Evolutionary conservation across 2,797 vertebrate species (phyloP), one percentile per base, ranked within the genome.

Genomic region (Centropyge bicolor): DNA sequence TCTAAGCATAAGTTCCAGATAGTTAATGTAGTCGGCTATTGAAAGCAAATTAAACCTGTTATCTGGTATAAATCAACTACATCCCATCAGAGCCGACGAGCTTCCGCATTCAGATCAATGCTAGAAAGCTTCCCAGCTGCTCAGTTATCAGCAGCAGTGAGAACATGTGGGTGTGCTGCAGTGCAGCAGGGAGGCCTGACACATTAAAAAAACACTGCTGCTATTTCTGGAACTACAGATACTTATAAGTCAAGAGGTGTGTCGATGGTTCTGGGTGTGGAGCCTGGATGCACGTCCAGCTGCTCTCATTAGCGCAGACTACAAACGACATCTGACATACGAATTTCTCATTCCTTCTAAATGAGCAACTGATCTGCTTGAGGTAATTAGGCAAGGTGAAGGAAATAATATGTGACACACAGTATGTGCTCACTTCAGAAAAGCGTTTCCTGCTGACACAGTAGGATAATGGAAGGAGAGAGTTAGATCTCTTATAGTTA

Each of bases 101-200:
- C 71, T 49, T 49, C 86, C 41, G 67, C 81, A 75, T 83, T 77
- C 49, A 80, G 84, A 88, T 86, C 77, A 81, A 81, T 86, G 78
- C 6, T 59, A 64, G 36, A 43, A 62, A 65, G 72, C 75, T 40
- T 83, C 54, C 77, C 17, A 48, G 83, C 67, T 76, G 73, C 89
- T 87, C 22, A 0, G 67, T 40, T 78, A 70, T 61, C 75, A 83
- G 76, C 77, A 80, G 73, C 59, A 56, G 65, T 17, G 56, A 63
- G 64, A 82, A 82, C 56, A 74, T 84, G 87, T 87, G 88, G 88
- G 88, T 79, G 89, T 89, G 88, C 90, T 88, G 88, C 91, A 91
- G 76, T 91, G 91, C 89, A 91, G 92, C 87, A 90, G 82, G 84
- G 84, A 91, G 69, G 77, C 76, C 87, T 81, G 78, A 82, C 85